These are phyloP conservation scores for Orthonevra nobilis DNA, from an alignment of 2,888 invertebrate species.

Conservation along the genomic window DNA sequence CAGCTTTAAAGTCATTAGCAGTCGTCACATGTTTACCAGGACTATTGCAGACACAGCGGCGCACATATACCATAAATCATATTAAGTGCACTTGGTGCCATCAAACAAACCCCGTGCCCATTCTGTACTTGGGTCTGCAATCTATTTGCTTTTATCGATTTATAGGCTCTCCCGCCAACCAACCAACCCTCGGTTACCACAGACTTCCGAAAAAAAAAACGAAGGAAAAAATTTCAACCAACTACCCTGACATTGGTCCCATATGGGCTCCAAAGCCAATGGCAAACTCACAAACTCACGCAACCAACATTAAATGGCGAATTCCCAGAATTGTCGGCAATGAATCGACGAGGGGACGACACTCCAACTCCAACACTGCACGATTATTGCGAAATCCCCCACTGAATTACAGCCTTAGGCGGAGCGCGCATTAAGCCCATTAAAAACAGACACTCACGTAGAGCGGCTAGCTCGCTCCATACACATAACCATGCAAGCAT, in stretches of 20 bases:
- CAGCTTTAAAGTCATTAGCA: too few species aligned
- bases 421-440: constrained; percentile 11
- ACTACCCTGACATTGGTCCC: constrained; percentile 50
- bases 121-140: neutral
- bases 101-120: neutral
- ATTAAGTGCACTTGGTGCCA: constrained; percentile 22
- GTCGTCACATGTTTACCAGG: too few species aligned
- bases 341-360: neutral
- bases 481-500: neutral
- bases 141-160: constrained; percentile 20
- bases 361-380: constrained; percentile 23
- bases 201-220: constrained; percentile 5
- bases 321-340: constrained; percentile 19
- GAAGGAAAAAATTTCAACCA: too few species aligned
- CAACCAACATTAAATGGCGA: constrained; percentile 42
- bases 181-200: neutral
- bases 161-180: neutral
- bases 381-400: constrained; percentile 41
- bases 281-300: constrained; percentile 44
- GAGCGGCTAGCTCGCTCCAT: neutral
- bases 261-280: constrained; percentile 24
- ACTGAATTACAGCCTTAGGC: constrained; percentile 42
- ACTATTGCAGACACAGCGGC: too few species aligned
- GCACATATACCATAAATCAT: too few species aligned
- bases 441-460: constrained; percentile 1